A percentile compares a stretch with the other conserved stretches of the same genome.
Conservation (phyloP, 2,888 invertebrate genomes). For the Agrotis exclamationis region DNA sequence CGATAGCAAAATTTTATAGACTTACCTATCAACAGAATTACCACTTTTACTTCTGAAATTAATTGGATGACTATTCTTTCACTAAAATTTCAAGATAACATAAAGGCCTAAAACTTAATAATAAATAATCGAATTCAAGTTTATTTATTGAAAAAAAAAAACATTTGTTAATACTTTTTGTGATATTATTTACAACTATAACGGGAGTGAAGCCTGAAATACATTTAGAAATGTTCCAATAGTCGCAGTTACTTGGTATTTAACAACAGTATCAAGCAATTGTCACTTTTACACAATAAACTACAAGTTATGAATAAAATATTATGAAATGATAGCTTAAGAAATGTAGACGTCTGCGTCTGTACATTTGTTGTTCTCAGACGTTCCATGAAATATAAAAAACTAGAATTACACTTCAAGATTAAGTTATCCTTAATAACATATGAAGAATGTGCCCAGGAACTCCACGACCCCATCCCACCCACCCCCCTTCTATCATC, state of each 20-base stretch:
- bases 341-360: not conserved
- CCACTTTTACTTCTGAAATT: conserved; percentile 18
- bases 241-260: not conserved
- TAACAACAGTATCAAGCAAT: not conserved
- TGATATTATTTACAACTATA: not conserved
- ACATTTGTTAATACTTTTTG: not conserved
- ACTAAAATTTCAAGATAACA: not conserved
- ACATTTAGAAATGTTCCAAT: not conserved
- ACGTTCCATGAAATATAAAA: conserved; percentile 8
- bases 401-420: not conserved
- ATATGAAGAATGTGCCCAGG: too few species aligned
- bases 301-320: conserved; percentile 17
- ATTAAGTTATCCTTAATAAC: not conserved
- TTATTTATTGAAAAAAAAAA: too few species aligned
- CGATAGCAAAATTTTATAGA: conserved; percentile 50
- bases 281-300: not conserved
- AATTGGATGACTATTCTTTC: conserved; percentile 23
- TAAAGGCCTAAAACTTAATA: too few species aligned
- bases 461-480: too few species aligned
- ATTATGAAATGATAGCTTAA: conserved; percentile 9
- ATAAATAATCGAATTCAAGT: too few species aligned
- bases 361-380: not conserved
- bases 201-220: not conserved
- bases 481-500: too few species aligned
- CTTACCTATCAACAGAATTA: conserved; percentile 6